These are phyloP conservation scores for Lynx canadensis DNA, from an alignment of 2,113 vertebrate genomes.

Conservation along the genomic window DNA sequence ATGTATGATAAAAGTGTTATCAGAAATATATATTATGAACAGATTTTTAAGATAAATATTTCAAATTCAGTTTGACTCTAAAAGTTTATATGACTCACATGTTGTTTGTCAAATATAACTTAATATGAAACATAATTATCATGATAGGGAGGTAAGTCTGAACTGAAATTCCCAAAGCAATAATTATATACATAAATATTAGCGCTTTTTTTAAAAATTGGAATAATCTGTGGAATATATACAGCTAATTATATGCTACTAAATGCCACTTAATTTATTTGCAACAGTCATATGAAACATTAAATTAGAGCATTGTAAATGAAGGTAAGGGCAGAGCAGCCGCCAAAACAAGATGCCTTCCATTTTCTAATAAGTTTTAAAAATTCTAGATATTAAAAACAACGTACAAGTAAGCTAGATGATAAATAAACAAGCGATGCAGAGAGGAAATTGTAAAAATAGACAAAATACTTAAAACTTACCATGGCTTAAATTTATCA, in stretches of 20 bases:
- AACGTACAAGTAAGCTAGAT: background rate
- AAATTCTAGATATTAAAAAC: background rate
- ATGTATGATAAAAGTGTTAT: background rate
- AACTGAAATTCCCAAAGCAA: background rate
- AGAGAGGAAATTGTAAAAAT: background rate
- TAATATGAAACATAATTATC: background rate
- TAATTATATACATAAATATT: background rate
- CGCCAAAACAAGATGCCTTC: background rate
- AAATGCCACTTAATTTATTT: background rate
- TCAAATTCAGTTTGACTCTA: background rate
- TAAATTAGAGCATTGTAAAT: background rate
- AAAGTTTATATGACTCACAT: background rate
- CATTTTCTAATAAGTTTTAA: background rate
- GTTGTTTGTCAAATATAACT: background rate
- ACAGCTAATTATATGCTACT: background rate
- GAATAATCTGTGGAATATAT: background rate
- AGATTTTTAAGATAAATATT: slow-evolving; percentile 16
- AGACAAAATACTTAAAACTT: accelerated
- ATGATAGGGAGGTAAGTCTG: background rate
- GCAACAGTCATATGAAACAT: background rate
- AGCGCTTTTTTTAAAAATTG: too few species aligned
- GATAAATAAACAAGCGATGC: background rate
- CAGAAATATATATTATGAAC: background rate
- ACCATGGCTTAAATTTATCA: background rate
- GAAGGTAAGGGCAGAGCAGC: background rate